Evolutionary conservation across 2,113 vertebrate genomes (phyloP).

Genomic region (Mirza zaza): DNA sequence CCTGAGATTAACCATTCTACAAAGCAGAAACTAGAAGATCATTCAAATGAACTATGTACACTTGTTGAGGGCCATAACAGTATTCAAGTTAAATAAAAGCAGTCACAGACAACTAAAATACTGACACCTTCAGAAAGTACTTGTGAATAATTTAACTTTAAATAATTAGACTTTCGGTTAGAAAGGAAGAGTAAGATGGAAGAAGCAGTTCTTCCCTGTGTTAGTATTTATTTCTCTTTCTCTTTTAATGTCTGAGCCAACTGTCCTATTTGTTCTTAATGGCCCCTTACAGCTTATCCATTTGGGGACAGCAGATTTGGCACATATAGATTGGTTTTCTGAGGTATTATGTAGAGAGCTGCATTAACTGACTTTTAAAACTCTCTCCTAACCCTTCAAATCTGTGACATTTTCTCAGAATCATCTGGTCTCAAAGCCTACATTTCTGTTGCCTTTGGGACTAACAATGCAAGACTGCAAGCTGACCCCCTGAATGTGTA

Average conservation of each 20-base stretch:
- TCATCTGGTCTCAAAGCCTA: slow-evolving; percentile 13
- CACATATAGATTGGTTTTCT: slow-evolving; percentile 28
- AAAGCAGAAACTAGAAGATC: slow-evolving; percentile 17
- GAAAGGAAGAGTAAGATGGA: slow-evolving; percentile 43
- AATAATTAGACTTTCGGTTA: slow-evolving; percentile 45
- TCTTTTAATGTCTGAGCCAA: slow-evolving; percentile 48
- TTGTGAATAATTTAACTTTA: slow-evolving; percentile 54
- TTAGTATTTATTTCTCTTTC: slow-evolving; percentile 59
- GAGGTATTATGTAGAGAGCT: neutral
- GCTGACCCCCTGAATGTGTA: neutral
- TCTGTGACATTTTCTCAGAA: slow-evolving; percentile 5
- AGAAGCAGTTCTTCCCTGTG: slow-evolving; percentile 29
- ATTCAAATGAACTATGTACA: slow-evolving; percentile 39
- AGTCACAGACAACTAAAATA: slow-evolving; percentile 39
- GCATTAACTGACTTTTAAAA: slow-evolving; percentile 5
- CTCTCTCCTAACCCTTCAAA: neutral
- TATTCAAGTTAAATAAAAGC: slow-evolving; percentile 1
- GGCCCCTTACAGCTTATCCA: neutral
- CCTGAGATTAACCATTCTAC: neutral
- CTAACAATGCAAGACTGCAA: neutral
- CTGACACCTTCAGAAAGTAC: slow-evolving; percentile 26
- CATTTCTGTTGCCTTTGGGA: slow-evolving; percentile 8
- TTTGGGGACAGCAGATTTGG: slow-evolving; percentile 2
- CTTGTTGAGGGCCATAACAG: slow-evolving; percentile 3
- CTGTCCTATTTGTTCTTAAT: slow-evolving; percentile 43